phyloP scores from a whole-genome alignment of 2,888 invertebrate species.

The Osmoderma eremita region DNA sequence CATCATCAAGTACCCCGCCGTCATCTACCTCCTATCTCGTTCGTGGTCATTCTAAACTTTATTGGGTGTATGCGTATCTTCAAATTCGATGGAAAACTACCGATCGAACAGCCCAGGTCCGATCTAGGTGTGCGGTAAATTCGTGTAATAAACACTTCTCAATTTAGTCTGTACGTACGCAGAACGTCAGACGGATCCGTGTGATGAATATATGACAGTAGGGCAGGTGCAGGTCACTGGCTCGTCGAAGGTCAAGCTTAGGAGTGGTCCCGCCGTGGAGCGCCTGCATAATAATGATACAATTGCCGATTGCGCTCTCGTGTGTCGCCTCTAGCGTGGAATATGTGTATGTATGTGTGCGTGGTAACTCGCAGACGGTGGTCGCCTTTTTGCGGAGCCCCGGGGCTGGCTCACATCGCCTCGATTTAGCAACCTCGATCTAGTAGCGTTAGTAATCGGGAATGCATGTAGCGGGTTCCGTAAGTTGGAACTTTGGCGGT shows the following conservation, averaged over 20 bases:
- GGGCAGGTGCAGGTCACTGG: constrained; percentile 52
- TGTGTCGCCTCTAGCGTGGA: constrained; percentile 18
- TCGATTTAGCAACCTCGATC: too few species aligned
- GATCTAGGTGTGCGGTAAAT: too few species aligned
- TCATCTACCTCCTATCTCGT: neutral
- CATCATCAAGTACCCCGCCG: constrained; percentile 3
- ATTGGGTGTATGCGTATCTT: neutral
- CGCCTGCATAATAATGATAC: constrained; percentile 51
- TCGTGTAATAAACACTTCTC: neutral
- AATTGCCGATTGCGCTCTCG: constrained; percentile 43
- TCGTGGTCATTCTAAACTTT: neutral
- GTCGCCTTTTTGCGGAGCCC: too few species aligned
- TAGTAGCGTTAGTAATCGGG: too few species aligned
- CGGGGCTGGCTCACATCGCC: too few species aligned
- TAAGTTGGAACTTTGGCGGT: too few species aligned
- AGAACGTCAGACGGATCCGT: constrained; percentile 50
- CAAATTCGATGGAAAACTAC: neutral
- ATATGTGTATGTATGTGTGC: too few species aligned
- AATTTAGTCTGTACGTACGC: constrained; percentile 1
- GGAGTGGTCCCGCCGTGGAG: constrained; percentile 50
- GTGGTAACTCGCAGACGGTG: too few species aligned
- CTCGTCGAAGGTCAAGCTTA: constrained; percentile 49
- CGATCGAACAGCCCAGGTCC: too few species aligned
- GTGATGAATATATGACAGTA: constrained; percentile 63
- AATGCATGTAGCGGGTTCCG: too few species aligned